phyloP scores from a whole-genome alignment of 92 coral and sea anemone species.

The Porites rus region DNA sequence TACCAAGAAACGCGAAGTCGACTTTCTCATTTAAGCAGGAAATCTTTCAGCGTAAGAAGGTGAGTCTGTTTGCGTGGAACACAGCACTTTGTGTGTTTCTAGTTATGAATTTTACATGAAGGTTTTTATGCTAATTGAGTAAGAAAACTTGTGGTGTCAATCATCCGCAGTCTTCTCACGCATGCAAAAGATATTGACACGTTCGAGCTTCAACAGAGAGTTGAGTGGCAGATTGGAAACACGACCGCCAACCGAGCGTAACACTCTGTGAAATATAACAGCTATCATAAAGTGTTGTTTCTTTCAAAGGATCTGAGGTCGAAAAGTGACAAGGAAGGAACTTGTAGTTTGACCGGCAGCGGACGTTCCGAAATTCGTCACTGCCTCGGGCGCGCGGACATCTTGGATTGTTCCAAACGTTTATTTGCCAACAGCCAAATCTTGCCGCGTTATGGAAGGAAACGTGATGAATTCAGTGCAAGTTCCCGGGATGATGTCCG shows the following conservation, averaged over 20 bases:
- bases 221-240: conserved; percentile 96
- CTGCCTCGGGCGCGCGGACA: conserved; percentile 42
- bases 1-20: not conserved
- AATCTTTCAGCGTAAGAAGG: conserved; percentile 17
- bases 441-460: conserved; percentile 71
- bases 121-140: conserved; percentile 78
- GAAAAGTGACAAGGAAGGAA: conserved; percentile 18
- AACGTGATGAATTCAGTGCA: conserved; percentile 85
- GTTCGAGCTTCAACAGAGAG: conserved; percentile 86
- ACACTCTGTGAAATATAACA: conserved; percentile 89
- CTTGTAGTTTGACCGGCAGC: conserved; percentile 22
- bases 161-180: conserved; percentile 86
- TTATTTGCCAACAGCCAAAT: conserved; percentile 37
- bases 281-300: conserved; percentile 67
- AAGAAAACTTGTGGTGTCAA: conserved; percentile 74
- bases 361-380: conserved; percentile 41
- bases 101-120: conserved; percentile 69
- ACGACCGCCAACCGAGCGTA: conserved; percentile 99
- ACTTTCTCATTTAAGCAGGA: not conserved
- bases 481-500: conserved; percentile 79
- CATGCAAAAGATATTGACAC: conserved; percentile 90
- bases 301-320: conserved; percentile 52
- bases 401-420: conserved; percentile 41
- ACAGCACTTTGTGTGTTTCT: conserved; percentile 27
- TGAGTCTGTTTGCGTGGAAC: not conserved